phyloP scores from a whole-genome alignment of 1,140 invertebrate species.

The Amphibalanus amphitrite region DNA sequence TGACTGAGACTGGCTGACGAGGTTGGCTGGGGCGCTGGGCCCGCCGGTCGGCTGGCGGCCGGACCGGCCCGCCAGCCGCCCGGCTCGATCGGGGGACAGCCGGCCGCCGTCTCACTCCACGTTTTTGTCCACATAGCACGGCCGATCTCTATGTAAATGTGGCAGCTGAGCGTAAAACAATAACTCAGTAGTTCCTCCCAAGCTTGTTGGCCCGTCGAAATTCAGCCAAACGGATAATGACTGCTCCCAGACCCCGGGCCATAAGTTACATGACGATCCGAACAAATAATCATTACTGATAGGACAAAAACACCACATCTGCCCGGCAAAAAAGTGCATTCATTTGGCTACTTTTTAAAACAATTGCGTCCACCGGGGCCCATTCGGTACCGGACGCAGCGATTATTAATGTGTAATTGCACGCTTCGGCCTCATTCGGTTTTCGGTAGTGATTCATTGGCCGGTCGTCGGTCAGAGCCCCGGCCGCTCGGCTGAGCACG shows the following conservation, averaged over 20 bases:
- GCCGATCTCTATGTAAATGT: neutral
- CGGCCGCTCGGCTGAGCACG: neutral
- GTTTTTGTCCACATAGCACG: neutral
- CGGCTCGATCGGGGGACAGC: too few relatives aligned
- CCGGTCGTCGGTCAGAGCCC: neutral
- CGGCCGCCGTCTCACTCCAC: neutral
- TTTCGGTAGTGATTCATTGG: neutral
- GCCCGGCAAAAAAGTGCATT: neutral
- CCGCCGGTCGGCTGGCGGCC: too few relatives aligned
- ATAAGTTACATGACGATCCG: neutral
- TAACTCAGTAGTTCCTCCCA: neutral
- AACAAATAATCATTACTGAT: neutral
- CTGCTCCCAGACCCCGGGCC: neutral
- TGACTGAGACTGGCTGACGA: too few relatives aligned
- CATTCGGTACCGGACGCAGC: neutral
- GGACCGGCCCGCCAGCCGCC: neutral
- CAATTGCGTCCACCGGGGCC: neutral
- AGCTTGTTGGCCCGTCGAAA: neutral
- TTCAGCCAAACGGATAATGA: neutral
- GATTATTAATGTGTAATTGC: conserved; percentile 1
- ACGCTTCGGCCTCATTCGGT: neutral
- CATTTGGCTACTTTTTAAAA: conserved; percentile 1
- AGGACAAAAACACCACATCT: neutral
- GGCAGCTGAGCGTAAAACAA: neutral
- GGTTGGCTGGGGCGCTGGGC: too few relatives aligned